Conservation (phyloP, 2,797 vertebrate species). For the Sciaenops ocellatus region DNA sequence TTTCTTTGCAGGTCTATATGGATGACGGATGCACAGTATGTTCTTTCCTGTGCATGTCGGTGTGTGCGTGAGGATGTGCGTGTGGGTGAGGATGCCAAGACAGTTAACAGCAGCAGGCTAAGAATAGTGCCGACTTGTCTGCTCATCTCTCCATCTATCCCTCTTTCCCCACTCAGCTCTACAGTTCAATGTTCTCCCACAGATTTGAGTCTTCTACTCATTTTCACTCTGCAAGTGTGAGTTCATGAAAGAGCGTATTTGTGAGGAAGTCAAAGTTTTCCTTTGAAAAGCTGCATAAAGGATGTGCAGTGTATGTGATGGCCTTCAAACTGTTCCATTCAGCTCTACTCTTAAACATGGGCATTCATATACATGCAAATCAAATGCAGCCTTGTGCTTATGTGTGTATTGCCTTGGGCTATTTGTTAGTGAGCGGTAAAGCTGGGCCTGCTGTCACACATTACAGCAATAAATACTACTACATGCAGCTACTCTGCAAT, state of each 20-base stretch:
- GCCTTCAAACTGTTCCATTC: slow-evolving; percentile 26
- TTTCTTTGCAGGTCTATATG: slow-evolving; percentile 40
- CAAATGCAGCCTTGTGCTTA: slow-evolving; percentile 47
- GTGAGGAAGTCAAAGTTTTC: slow-evolving; percentile 1
- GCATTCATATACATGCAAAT: slow-evolving; percentile 36
- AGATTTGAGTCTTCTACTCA: slow-evolving; percentile 45
- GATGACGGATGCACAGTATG: slow-evolving; percentile 44
- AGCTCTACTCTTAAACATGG: background rate
- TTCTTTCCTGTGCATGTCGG: slow-evolving; percentile 26
- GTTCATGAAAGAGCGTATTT: slow-evolving; percentile 22
- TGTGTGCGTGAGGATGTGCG: slow-evolving; percentile 22
- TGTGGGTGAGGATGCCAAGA: slow-evolving; percentile 55
- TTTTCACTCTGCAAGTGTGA: slow-evolving; percentile 15
- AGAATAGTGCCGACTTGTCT: slow-evolving; percentile 72
- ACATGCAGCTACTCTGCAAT: slow-evolving; percentile 33
- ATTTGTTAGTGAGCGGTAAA: slow-evolving; percentile 59
- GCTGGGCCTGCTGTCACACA: slow-evolving; percentile 32
- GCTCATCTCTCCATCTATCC: slow-evolving; percentile 49
- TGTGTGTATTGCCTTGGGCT: slow-evolving; percentile 48
- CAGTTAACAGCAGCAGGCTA: slow-evolving; percentile 72
- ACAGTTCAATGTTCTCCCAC: slow-evolving; percentile 11
- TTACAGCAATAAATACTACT: slow-evolving; percentile 42
- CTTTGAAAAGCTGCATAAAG: slow-evolving; percentile 29
- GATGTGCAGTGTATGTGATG: background rate
- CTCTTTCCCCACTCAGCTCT: slow-evolving; percentile 40